phyloP scores from a whole-genome alignment of 2,888 invertebrate species.

The Hypercompe scribonia region DNA sequence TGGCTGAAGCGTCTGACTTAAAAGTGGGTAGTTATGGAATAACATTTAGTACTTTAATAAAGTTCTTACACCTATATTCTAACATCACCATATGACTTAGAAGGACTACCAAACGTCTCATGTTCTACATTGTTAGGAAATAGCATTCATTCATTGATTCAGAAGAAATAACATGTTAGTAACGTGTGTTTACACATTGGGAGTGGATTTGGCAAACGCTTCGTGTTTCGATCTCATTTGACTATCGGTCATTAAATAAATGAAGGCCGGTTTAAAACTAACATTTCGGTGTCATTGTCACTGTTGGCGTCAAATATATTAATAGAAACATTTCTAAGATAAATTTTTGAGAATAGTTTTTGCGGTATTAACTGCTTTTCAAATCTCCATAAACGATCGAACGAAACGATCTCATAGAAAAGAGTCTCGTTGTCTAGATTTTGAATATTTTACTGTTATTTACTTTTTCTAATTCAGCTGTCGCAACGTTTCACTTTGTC shows the following conservation, averaged over 20 bases:
- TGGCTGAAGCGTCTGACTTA: too few species aligned
- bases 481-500: neutral
- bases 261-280: conserved; percentile 56
- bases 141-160: neutral
- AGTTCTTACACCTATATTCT: too few species aligned
- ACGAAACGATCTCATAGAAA: neutral
- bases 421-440: neutral
- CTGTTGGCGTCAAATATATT: conserved; percentile 21
- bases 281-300: conserved; percentile 62
- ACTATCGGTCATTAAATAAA: conserved; percentile 64
- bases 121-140: too few species aligned
- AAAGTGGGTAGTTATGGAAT: too few species aligned
- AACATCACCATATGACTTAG: too few species aligned
- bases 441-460: neutral
- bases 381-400: neutral
- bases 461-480: neutral
- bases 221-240: conserved; percentile 43
- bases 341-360: neutral
- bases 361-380: neutral
- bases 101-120: neutral
- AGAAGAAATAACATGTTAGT: neutral
- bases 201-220: conserved; percentile 58
- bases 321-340: conserved; percentile 6
- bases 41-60: too few species aligned
- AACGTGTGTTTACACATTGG: conserved; percentile 40